These are phyloP conservation scores for Parapristionchus giblindavisi DNA, from an alignment of 2,888 invertebrate species.

Conservation along the genomic window DNA sequence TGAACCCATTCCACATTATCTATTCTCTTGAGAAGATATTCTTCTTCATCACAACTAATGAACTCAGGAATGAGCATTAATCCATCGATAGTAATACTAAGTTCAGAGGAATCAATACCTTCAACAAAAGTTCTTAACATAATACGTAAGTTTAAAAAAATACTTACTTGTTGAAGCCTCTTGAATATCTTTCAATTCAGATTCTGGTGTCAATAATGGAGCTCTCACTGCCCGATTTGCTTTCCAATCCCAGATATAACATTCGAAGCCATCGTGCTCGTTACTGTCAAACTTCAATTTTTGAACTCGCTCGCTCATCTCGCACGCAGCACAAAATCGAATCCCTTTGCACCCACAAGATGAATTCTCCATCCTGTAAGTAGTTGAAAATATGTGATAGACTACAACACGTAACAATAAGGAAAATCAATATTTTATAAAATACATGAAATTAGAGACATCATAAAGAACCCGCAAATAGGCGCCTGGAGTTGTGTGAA, in stretches of 20 bases:
- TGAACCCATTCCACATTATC: constrained; percentile 86
- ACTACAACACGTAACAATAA: not conserved
- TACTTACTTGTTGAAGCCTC: constrained; percentile 38
- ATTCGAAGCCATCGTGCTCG: constrained; percentile 15
- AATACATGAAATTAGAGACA: not conserved
- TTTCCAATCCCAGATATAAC: constrained; percentile 23
- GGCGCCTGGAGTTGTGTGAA: not conserved
- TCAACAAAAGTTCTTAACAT: not conserved
- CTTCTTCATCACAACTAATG: constrained; percentile 79
- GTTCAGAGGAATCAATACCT: constrained; percentile 34
- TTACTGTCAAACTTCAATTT: constrained; percentile 43
- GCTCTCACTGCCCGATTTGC: constrained; percentile 42
- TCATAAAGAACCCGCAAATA: not conserved
- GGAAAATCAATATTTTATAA: not conserved
- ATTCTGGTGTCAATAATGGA: constrained; percentile 42
- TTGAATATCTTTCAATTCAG: constrained; percentile 48
- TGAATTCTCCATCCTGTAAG: constrained; percentile 13
- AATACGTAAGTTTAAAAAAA: not conserved
- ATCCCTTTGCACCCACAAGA: constrained; percentile 92
- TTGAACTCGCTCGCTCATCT: constrained; percentile 76
- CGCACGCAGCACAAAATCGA: constrained; percentile 87
- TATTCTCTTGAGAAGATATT: constrained; percentile 77
- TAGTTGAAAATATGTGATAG: not conserved
- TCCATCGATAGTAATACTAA: constrained; percentile 61
- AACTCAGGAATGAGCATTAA: constrained; percentile 76